Evolutionary conservation across 2,888 invertebrate genomes (phyloP).

Genomic region (Halictus ligatus): DNA sequence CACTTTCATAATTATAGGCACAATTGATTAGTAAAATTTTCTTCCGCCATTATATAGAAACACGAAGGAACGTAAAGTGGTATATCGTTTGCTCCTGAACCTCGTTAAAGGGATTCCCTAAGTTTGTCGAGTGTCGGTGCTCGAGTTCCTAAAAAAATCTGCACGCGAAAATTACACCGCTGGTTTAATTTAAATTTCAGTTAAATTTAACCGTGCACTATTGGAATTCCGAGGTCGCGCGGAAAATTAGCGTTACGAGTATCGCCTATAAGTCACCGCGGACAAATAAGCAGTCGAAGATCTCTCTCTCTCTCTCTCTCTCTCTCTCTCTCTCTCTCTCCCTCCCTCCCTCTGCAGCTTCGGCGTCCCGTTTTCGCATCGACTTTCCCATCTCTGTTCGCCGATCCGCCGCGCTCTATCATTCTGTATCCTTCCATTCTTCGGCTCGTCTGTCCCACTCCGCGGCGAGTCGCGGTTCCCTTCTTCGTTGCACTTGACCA

Average conservation of each 20-base stretch:
- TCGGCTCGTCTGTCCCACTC: constrained; percentile 17
- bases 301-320: constrained; percentile 19
- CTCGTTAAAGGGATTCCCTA: too few species aligned
- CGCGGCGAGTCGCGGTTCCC: neutral
- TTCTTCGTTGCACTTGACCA: constrained; percentile 8
- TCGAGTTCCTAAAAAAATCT: neutral
- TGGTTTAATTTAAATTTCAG: too few species aligned
- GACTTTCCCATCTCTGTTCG: neutral
- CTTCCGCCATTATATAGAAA: too few species aligned
- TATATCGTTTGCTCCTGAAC: too few species aligned
- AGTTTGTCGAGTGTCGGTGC: too few species aligned
- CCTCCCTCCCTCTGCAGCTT: neutral
- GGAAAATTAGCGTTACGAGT: constrained; percentile 39
- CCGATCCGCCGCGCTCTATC: neutral
- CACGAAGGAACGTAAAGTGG: too few species aligned
- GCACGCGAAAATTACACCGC: neutral
- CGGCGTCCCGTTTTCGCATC: neutral
- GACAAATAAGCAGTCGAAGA: constrained; percentile 39
- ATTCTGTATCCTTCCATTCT: constrained; percentile 10
- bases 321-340: neutral
- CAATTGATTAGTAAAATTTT: too few species aligned
- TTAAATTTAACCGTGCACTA: too few species aligned
- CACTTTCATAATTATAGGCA: too few species aligned
- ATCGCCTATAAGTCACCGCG: constrained; percentile 35
- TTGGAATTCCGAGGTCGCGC: constrained; percentile 43